Base-by-base conservation (phyloP, 2,797 vertebrate species). In the Mormyrus hasselquistii region DNA sequence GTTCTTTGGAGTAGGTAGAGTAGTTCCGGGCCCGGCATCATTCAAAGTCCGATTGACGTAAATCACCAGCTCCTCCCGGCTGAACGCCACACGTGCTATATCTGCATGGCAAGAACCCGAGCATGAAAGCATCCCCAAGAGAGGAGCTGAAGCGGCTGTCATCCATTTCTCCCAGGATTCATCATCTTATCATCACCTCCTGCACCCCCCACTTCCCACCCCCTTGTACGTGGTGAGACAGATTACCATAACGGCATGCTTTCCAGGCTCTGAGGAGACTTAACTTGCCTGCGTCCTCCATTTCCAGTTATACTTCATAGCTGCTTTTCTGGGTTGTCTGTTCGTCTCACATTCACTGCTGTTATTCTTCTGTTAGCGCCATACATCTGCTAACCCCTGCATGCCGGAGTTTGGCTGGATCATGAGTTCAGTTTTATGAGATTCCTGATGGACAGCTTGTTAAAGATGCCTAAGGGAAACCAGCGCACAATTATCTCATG, bases 131-230 rank as follows among this genome's bases (percentile, higher is more conserved):
- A n/a, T 57, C 29, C 52, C 53, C 25, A 8, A 19, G 52, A 59
- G 34, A 19, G 53, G 16, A 87, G 34, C 50, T 41, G 14, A 41
- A 34, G 53, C 14, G 0, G 16, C 85, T 87, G 53, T 55, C 53
- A 59, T 57, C 85, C 12, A 52, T 87, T 57, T 52, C 84, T 86
- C 47, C 84, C 84, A 34, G 50, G 84, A 86, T 14, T 83, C 82
- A 47, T 47, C n/a, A 53, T 47, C 76, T 83, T 22, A 53, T 86
- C 14, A 86, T 29, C 83, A 16, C 83, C 49, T 49, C 84, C 50
- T 9, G 2, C 57, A 0, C 19, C n/a, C 47, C 83, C n/a, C 12
- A 25, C 1, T 0, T 6, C 4, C 50, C 50, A 0, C 16, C 85
- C 50, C 29, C 85, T 16, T 29, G 22, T 47, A 19, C 14, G 3